Base-by-base conservation (phyloP, 2,888 invertebrate species). In the Dicyrtoma fusca region DNA sequence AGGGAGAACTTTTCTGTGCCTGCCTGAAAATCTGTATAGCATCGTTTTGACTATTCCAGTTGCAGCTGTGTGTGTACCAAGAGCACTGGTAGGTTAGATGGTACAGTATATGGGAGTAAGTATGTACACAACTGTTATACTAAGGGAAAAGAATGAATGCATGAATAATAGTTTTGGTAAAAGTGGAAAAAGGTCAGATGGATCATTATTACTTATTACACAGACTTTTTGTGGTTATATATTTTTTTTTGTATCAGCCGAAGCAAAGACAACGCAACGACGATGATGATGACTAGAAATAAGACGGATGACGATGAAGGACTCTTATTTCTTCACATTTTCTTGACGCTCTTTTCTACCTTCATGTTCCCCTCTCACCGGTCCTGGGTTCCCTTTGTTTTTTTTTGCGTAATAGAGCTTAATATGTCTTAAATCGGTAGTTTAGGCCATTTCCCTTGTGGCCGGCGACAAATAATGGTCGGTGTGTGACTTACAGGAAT, bases 401-500 rank as follows among this genome's bases (percentile, higher is more conserved):
- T 55, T 66, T 55, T 44, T 69, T 47, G 61, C 66, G 65, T 74
- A 66, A 70, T 71, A 65, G 70, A 45, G 62, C 70, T 70, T 69
- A 69, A 69, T 69, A 57, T 47, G 49, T 74, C 75, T 71, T 75
- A 75, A 73, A 73, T 73, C 70, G 72, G 71, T 74, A 75, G 71
- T 69, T 75, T 73, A 63, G 69, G 66, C 64, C 64, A 55, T 71
- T 71, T 71, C 70, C 70, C 72, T 74, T 71, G 62, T 68, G 72
- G 63, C 70, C 74, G 72, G 72, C 74, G 76, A 74, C 74, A 64
- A 47, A 70, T 76, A 76, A 76, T 73, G 65, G 76, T 72, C 69
- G 63, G 64, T 73, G 73, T 73, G 74, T 72, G 74, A 72, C 75
- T 73, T 69, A 14, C 25, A 70, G 47, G 69, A 75, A 75, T 63